Evolutionary conservation across 2,888 invertebrate genomes (phyloP), one percentile per base, ranked within the genome.

Genomic region (Exocentrus adspersus): DNA sequence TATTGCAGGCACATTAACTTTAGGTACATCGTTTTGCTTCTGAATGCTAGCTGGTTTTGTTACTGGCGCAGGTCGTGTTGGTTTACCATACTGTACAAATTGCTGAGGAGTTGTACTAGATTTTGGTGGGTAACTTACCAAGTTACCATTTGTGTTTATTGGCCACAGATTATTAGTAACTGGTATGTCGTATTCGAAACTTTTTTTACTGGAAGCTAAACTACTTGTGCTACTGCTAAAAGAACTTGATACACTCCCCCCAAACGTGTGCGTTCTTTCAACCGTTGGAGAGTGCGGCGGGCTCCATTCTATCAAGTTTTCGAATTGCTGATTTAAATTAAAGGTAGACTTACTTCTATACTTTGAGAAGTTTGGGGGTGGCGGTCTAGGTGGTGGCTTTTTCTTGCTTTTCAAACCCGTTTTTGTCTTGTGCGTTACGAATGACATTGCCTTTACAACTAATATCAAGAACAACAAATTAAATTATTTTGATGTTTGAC

Each of bases 151-250:
- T 46, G 28, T 37, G 45, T 53, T 70, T 51, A 70, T 30, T 59
- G 70, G 65, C 82, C 83, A 77, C 84, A 70, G 12, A 62, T 69
- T 68, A 32, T 87, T 77, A 84, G 86, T 32, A 84, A 80, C 70
- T 83, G 83, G 67, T 28, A 67, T 21, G 12, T 89, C 84, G 74
- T 89, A 88, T 78, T 92, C 91, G 79, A 92, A 92, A 79, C 93
- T 93, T 83, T 93, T 93, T 80, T 94, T 93, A 78, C 93, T 93
- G 2, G 92, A 80, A 43, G 83, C 81, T 68, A 87, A 83, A 75
- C 87, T 87, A 75, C 85, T 87, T 73, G 85, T 79, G 69, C 81
- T 80, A 71, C 81, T 82, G 60, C 80, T 82, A 64, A 79, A 80
- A 10, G 81, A 81, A 72, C 81, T 81, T 19, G 80, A 82, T 16